Evolutionary conservation across 2,113 vertebrate genomes (phyloP), one percentile per base, ranked within the genome.

Genomic region (Microcebus jonahi): DNA sequence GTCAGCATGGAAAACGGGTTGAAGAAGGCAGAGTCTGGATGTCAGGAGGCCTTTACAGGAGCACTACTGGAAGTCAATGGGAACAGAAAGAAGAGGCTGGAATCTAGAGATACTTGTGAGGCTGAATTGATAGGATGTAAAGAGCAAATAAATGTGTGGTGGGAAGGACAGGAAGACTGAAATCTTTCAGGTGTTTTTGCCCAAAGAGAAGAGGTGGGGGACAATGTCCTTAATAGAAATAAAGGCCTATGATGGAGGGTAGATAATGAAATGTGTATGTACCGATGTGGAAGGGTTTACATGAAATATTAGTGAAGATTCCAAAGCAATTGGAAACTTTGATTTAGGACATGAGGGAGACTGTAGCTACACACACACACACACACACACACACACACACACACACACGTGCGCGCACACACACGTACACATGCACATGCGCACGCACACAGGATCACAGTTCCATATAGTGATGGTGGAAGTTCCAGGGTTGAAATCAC

Each of bases 351-450:
- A 76, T 21, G 55, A 27, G 27, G 29, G 71, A 76, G n/a, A 59
- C 11, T 59, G 65, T 59, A 36, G 23, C 9, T 68, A 4, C 29
- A 36, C 1, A 23, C 20, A 59, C 18, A 65, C 2, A 59, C 18
- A 65, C 2, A 63, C 17, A 57, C 2, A 1, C 1, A 55, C 17
- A 65, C 1, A 4, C 29, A 36, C 1, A 23, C 20, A 59, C 17
- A 65, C 2, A 2, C 1, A 61, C 17, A 63, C 1, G 1, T 45
- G 45, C 1, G 45, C 1, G 53, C 17, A 50, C 2, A 1, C 1
- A 55, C 17, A 65, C 1, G 1, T 0, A 61, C 13, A 63, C 1
- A 2, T 0, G 53, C 55, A n/a, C 2, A 23, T 14, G 48, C 8
- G 53, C 8, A 36, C 3, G 20, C 18, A 63, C 1, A 2, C 1